These are phyloP conservation scores for Drosophila tropicalis DNA, from an alignment of 1,140 invertebrate species.

Conservation along the genomic window DNA sequence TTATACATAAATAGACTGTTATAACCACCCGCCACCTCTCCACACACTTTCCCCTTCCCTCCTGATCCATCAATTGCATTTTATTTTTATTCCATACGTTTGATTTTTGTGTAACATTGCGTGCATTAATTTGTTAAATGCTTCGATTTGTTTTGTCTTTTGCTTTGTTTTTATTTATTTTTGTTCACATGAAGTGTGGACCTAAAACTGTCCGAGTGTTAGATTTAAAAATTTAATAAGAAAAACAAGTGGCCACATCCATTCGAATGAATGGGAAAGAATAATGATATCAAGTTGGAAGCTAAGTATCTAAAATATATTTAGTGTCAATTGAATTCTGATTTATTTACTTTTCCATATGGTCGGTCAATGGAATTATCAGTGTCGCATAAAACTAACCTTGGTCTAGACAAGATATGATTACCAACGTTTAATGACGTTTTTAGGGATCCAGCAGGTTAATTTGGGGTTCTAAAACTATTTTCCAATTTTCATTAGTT, in stretches of 20 bases:
- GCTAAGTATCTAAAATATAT: too few species aligned
- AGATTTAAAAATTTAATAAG: background rate
- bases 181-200: conserved; percentile 5
- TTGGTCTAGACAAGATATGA: too few species aligned
- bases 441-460: too few species aligned
- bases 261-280: too few species aligned
- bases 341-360: too few species aligned
- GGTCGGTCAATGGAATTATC: too few species aligned
- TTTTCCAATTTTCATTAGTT: too few species aligned
- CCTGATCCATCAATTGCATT: conserved; percentile 18
- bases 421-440: too few species aligned
- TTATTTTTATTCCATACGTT: conserved; percentile 20
- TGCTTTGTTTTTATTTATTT: conserved; percentile 25
- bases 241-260: background rate
- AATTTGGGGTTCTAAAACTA: too few species aligned
- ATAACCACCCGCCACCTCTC: conserved; percentile 1
- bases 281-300: too few species aligned
- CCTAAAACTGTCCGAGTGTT: background rate
- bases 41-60: conserved; percentile 14
- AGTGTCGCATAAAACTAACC: too few species aligned
- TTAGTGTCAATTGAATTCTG: too few species aligned
- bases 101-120: conserved; percentile 66
- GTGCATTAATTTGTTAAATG: conserved; percentile 63
- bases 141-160: conserved; percentile 3
- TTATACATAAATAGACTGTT: conserved; percentile 38